phyloP scores from a whole-genome alignment of 1,140 invertebrate genomes.

The Maconellicoccus hirsutus region DNA sequence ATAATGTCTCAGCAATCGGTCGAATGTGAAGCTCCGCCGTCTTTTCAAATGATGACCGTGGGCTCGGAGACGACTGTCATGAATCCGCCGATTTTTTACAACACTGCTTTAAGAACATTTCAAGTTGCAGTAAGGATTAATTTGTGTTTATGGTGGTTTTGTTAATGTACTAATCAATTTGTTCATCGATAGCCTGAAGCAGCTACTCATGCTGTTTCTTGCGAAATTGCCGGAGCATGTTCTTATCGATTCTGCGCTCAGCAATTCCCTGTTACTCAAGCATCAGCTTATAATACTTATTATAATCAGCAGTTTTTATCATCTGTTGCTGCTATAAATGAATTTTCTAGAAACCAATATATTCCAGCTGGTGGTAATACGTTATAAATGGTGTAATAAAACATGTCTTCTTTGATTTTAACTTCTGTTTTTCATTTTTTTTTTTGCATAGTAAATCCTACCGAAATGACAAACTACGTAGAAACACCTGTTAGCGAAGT shows the following conservation, averaged over 20 bases:
- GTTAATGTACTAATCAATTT: no score
- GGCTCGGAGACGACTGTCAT: not conserved
- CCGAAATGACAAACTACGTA: not conserved
- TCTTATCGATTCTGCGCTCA: conserved; percentile 10
- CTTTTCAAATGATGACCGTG: not conserved
- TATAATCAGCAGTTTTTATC: not conserved
- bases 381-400: no score
- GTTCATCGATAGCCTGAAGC: not conserved
- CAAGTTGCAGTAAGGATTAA: not conserved
- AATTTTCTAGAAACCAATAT: conserved; percentile 15
- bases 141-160: no score
- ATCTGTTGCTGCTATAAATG: not conserved
- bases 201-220: not conserved
- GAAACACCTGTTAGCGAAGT: not conserved
- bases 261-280: not conserved
- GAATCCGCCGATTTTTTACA: not conserved
- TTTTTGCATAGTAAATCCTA: not conserved
- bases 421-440: not conserved
- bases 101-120: not conserved
- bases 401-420: no score
- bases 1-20: not conserved
- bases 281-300: not conserved
- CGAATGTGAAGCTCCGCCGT: not conserved
- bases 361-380: not conserved
- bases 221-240: conserved; percentile 6